Percentiles rank a stretch among this genome's conserved stretches.
phyloP scores from a whole-genome alignment of 2,113 vertebrate genomes.

The Xiphophorus couchianus region DNA sequence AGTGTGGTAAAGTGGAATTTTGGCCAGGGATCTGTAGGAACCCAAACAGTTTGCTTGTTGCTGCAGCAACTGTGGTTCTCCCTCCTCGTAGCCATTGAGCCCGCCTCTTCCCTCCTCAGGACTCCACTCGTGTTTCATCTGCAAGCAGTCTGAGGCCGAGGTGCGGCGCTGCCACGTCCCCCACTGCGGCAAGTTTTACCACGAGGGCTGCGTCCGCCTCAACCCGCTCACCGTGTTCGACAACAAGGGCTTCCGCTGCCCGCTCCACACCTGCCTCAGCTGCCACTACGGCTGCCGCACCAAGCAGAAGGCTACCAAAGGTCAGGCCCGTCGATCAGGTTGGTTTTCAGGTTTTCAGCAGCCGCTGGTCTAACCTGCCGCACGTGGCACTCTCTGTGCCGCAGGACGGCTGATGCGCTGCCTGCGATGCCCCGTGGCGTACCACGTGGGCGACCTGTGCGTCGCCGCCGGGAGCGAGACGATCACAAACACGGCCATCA shows the following conservation, averaged over 20 bases:
- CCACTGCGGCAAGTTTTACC: conserved; percentile 96
- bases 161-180: conserved; percentile 89
- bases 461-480: conserved; percentile 92
- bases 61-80: not conserved
- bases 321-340: conserved; percentile 66
- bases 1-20: not conserved
- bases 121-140: conserved; percentile 89
- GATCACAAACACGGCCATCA: conserved; percentile 86
- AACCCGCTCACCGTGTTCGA: conserved; percentile 89
- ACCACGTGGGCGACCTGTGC: conserved; percentile 90
- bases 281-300: conserved; percentile 88
- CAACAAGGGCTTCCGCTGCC: conserved; percentile 94
- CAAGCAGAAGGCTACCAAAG: conserved; percentile 87
- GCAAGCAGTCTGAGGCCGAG: conserved; percentile 86
- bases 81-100: not conserved
- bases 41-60: not conserved
- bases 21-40: not conserved
- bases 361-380: not conserved
- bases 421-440: conserved; percentile 94
- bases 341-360: no score
- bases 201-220: conserved; percentile 88
- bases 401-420: conserved; percentile 93
- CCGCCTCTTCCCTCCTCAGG: conserved; percentile 72
- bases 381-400: not conserved
- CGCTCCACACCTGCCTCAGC: conserved; percentile 92